Conservation (phyloP, 2,113 vertebrate genomes). For the Apteryx mantelli region DNA sequence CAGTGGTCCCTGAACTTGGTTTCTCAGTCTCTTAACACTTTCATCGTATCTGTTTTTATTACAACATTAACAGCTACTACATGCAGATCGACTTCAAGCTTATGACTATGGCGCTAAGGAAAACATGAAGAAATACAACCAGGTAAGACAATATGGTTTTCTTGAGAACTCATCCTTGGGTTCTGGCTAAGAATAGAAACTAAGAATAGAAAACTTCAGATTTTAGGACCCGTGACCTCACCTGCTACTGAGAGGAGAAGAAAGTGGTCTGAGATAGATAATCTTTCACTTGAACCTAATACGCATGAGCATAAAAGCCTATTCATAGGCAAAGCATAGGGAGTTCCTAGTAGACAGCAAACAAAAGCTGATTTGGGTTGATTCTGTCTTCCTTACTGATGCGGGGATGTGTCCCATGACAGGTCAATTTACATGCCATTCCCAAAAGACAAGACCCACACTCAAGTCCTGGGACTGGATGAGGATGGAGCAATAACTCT, state of each 20-base stretch:
- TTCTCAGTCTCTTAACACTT: neutral
- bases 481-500: too few species aligned
- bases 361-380: neutral
- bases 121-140: slow-evolving; percentile 60
- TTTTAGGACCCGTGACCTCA: neutral
- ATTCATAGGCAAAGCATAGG: neutral
- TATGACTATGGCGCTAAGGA: slow-evolving; percentile 31
- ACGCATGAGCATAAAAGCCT: neutral
- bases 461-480: neutral
- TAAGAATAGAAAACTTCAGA: neutral
- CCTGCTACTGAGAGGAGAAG: neutral
- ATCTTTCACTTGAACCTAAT: neutral
- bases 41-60: neutral
- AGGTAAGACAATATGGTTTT: neutral
- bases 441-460: neutral
- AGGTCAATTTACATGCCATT: neutral
- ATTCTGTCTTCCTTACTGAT: neutral
- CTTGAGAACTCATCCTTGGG: neutral
- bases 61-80: neutral
- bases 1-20: neutral
- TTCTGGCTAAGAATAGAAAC: neutral
- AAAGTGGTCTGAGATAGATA: neutral
- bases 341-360: neutral
- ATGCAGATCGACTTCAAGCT: neutral
- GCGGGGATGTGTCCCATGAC: neutral